These are phyloP conservation scores for Orchesella flavescens DNA, from an alignment of 2,888 invertebrate species.

Conservation along the genomic window DNA sequence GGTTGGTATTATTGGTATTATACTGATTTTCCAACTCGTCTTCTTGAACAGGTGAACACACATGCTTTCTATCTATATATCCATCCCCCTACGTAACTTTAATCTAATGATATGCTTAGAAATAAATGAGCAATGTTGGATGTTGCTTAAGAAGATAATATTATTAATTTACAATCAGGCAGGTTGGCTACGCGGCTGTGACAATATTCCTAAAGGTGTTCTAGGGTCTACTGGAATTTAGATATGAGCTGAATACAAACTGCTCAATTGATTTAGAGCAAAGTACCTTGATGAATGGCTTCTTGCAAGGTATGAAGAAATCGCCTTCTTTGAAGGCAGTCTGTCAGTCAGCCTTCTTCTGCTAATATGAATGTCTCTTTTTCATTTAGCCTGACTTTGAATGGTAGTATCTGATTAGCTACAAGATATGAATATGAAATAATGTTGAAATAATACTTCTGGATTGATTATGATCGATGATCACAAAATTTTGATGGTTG, in stretches of 20 bases:
- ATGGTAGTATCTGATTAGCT: slow-evolving; percentile 20
- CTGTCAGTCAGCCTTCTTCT: too few relatives aligned
- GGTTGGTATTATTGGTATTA: too few relatives aligned
- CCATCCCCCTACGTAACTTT: neutral
- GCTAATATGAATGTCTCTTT: neutral
- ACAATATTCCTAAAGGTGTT: neutral
- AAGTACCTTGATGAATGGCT: slow-evolving; percentile 8
- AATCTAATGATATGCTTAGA: neutral
- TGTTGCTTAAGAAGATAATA: too few relatives aligned
- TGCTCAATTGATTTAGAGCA: neutral
- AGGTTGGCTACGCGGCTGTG: too few relatives aligned
- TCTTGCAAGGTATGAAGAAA: too few relatives aligned
- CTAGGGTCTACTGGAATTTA: neutral
- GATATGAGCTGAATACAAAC: too few relatives aligned
- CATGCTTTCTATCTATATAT: neutral
- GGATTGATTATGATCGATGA: slow-evolving; percentile 56
- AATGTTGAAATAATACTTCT: slow-evolving; percentile 47
- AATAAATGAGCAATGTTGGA: neutral
- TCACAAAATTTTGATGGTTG: slow-evolving; percentile 8
- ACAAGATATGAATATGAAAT: slow-evolving; percentile 21
- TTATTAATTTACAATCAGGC: too few relatives aligned
- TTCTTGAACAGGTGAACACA: slow-evolving; percentile 18
- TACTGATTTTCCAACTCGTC: neutral
- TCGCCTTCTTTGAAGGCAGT: too few relatives aligned
- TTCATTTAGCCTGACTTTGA: slow-evolving; percentile 18